These are phyloP conservation scores for Andricus curvator DNA, from an alignment of 2,888 invertebrate genomes.

Conservation along the genomic window DNA sequence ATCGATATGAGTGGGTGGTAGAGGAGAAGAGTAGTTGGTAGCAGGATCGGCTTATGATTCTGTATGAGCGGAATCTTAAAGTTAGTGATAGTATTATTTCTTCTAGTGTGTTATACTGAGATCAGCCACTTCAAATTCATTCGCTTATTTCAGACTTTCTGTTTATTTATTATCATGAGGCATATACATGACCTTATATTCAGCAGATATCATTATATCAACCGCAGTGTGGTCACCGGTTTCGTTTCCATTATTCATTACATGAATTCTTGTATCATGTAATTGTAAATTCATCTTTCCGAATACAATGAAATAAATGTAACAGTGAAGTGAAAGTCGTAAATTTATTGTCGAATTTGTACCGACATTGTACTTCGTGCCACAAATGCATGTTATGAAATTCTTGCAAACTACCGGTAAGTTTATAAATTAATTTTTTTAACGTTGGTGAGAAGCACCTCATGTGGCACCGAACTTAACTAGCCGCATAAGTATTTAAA, in stretches of 20 bases:
- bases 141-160: slow-evolving; percentile 9
- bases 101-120: slow-evolving; percentile 44
- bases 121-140: slow-evolving; percentile 39
- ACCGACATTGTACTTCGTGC: too few relatives aligned
- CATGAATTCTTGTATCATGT: not conserved
- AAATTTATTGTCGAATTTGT: too few relatives aligned
- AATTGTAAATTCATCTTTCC: too few relatives aligned
- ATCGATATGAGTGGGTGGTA: slow-evolving; percentile 65
- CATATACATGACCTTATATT: not conserved
- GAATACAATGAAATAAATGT: too few relatives aligned
- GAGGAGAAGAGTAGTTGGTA: slow-evolving; percentile 43
- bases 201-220: not conserved
- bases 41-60: slow-evolving; percentile 48
- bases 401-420: too few relatives aligned
- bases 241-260: not conserved
- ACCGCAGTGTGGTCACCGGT: not conserved
- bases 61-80: slow-evolving; percentile 41
- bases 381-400: too few relatives aligned
- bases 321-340: too few relatives aligned
- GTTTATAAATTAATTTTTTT: too few relatives aligned
- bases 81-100: slow-evolving; percentile 47
- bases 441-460: too few relatives aligned
- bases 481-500: too few relatives aligned
- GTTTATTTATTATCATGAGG: not conserved
- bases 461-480: too few relatives aligned